Evolutionary conservation across 2,888 invertebrate species (phyloP).

Genomic region (Calephelis perditalis): DNA sequence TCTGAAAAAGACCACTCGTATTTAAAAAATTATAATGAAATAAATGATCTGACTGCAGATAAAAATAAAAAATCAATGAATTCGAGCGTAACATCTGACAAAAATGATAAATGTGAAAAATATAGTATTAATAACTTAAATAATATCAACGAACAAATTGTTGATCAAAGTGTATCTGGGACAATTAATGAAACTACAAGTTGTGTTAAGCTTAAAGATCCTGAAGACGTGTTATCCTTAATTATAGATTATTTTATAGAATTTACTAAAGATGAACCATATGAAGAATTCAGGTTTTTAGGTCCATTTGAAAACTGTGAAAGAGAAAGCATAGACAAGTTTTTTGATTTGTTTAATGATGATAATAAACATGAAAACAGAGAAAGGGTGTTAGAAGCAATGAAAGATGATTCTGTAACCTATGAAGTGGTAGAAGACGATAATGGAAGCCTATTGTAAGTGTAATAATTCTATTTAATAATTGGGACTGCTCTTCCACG

Average conservation of each 20-base stretch:
- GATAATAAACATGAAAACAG: conserved; percentile 19
- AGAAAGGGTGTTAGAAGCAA: conserved; percentile 25
- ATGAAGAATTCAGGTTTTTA: conserved; percentile 46
- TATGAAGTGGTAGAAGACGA: conserved; percentile 37
- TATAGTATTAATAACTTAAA: neutral
- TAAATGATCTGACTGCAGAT: neutral
- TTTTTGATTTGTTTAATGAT: conserved; percentile 35
- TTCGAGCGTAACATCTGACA: neutral
- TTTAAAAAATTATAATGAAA: too few species aligned
- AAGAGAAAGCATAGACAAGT: conserved; percentile 35
- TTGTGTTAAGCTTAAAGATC: conserved; percentile 18
- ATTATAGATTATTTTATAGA: conserved; percentile 43
- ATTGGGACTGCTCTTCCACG: too few species aligned
- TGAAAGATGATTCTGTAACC: conserved; percentile 26
- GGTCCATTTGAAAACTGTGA: conserved; percentile 42
- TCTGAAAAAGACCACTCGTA: neutral
- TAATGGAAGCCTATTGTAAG: conserved; percentile 47
- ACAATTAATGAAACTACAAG: conserved; percentile 19
- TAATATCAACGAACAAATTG: conserved; percentile 8
- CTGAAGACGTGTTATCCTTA: conserved; percentile 24
- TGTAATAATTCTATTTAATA: conserved; percentile 21
- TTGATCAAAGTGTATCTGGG: conserved; percentile 27
- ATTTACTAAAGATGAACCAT: conserved; percentile 34
- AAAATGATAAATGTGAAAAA: conserved; percentile 9
- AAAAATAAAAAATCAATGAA: neutral